Evolutionary conservation across 2,888 invertebrate species (phyloP), one percentile per base, ranked within the genome.

Genomic region (Phoronis australis): DNA sequence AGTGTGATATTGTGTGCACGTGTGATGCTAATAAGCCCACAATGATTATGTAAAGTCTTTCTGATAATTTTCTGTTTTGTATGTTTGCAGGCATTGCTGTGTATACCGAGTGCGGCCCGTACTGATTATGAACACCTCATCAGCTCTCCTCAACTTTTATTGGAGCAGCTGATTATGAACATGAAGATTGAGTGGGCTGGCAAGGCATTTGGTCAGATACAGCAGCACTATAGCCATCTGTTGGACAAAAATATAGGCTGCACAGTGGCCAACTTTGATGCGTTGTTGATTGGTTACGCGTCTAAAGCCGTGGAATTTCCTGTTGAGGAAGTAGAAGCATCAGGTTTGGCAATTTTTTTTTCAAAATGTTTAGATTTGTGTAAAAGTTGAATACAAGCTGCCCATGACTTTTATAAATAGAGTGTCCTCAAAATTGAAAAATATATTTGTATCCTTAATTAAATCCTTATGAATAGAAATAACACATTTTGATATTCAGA

Each of bases 121-220:
- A 49, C 51, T 43, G 66, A 69, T 15, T 75, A 73, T 54, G 56
- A 53, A n/a, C 71, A 73, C 45, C 61, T 75, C 21, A 60, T 72
- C 4, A 53, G 66, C 2, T 56, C 67, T 56, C 93, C 93, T 0
- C 70, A 88, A 37, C 76, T 87, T 3, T 85, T 93, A 66, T 79
- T 92, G 6, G 93, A 93, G 69, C 88, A 90, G 69, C 81, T 90
- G 46, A 73, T 93, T 12, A 91, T 93, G 90, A 91, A 92, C 68
- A 86, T 68, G 59, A 75, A 76, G 66, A 75, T 65, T 48, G 69
- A 69, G 41, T 53, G 68, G 42, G 68, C 68, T 18, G 64, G 66
- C 2, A 61, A 64, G 41, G 65, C 68, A 20, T 67, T 65, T 50
- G 51, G 57, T 37, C 49, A 57, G 20, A 65, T 70, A 23, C 55